Percentiles rank a stretch among this genome's conserved stretches.
Conservation (phyloP, 2,113 vertebrate genomes). For the Ophiodon elongatus region DNA sequence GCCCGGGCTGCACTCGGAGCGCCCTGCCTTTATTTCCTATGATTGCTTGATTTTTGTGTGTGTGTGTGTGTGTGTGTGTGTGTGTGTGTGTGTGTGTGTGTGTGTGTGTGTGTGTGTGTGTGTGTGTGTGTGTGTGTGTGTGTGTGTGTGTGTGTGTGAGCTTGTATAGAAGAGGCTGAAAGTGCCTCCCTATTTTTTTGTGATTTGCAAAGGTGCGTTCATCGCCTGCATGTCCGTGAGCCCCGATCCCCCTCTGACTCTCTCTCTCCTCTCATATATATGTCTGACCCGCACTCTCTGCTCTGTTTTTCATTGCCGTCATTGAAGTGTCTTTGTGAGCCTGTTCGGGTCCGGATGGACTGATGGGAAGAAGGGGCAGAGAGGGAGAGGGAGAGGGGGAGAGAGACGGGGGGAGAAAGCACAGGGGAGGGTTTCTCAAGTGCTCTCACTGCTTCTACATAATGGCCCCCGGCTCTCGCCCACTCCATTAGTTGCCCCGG, state of each 20-base stretch:
- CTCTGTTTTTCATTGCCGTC: constrained; percentile 77
- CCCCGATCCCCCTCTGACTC: constrained; percentile 40
- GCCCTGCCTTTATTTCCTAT: constrained; percentile 56
- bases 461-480: constrained; percentile 93
- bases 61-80: constrained; percentile 11
- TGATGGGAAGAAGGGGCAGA: constrained; percentile 58
- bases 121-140: too few relatives aligned
- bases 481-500: constrained; percentile 99
- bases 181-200: constrained; percentile 60
- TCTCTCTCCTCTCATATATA: constrained; percentile 38
- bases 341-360: constrained; percentile 79
- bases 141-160: constrained; percentile 15
- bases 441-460: constrained; percentile 92
- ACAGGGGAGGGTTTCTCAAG: constrained; percentile 86
- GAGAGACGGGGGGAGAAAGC: constrained; percentile 37
- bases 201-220: constrained; percentile 46
- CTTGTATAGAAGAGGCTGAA: constrained; percentile 41
- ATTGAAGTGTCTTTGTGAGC: constrained; percentile 89
- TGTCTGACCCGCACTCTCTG: constrained; percentile 60
- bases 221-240: constrained; percentile 31
- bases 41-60: constrained; percentile 53
- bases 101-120: constrained; percentile 11
- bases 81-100: not conserved
- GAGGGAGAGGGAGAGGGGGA: constrained; percentile 40
- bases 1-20: constrained; percentile 55